Conservation (phyloP, 2,113 vertebrate species). For the Stomatorhinus ivindoensis region DNA sequence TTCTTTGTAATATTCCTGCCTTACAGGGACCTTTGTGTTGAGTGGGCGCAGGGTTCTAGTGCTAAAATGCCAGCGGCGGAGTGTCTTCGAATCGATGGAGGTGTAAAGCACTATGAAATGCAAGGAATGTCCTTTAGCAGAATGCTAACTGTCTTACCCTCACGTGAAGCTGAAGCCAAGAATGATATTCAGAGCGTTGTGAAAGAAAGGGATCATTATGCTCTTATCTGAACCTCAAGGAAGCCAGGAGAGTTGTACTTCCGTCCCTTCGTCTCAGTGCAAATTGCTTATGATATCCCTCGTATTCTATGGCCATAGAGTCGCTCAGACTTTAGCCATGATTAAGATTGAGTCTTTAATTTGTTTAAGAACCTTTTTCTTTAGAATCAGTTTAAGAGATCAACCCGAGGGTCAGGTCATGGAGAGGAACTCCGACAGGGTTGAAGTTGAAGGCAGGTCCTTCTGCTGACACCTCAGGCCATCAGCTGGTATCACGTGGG, state of each 20-base stretch:
- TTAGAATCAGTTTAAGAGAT: conserved; percentile 6
- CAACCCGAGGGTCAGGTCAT: neutral
- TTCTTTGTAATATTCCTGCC: neutral
- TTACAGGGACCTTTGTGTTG: neutral
- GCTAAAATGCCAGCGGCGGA: neutral
- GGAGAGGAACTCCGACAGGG: neutral
- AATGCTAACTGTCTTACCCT: neutral
- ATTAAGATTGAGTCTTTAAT: neutral
- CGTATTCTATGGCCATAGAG: neutral
- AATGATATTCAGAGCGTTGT: neutral
- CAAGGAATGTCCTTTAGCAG: neutral
- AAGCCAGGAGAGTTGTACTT: neutral
- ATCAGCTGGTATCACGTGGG: neutral
- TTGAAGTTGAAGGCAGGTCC: neutral
- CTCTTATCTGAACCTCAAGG: neutral
- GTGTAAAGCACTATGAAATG: neutral
- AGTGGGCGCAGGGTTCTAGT: neutral
- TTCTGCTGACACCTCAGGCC: neutral
- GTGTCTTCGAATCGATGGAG: neutral
- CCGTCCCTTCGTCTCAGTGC: neutral
- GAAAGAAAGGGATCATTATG: neutral
- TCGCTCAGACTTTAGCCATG: neutral
- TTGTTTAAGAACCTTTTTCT: neutral
- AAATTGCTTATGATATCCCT: neutral
- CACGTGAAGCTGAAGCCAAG: neutral